These are phyloP conservation scores for Prochilodus magdalenae DNA, from an alignment of 2,113 vertebrate genomes.

Conservation along the genomic window DNA sequence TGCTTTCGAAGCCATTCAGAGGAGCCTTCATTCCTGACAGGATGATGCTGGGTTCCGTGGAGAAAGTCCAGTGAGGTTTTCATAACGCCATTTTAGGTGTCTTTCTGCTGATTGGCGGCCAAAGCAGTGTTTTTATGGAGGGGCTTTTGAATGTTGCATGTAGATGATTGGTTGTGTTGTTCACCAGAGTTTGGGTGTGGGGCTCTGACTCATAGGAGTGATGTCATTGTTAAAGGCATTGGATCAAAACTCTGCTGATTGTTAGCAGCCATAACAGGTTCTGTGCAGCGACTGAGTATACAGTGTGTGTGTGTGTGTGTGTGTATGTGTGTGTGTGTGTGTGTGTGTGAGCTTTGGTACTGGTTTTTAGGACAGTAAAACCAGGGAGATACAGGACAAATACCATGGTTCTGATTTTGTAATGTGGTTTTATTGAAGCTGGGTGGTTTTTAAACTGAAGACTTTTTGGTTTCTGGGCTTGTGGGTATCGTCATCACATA, in stretches of 20 bases:
- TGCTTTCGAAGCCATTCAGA: background rate
- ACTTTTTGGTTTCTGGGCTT: no score
- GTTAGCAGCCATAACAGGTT: conserved; percentile 58
- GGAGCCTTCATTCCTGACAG: background rate
- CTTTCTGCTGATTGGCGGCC: background rate
- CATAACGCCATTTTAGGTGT: background rate
- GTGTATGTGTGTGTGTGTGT: conserved; percentile 10
- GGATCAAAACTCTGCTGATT: conserved; percentile 64
- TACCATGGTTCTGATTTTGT: no score
- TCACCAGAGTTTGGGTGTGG: conserved; percentile 47
- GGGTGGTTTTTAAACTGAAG: no score
- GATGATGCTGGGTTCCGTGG: no score
- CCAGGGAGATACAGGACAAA: background rate
- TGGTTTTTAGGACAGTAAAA: no score
- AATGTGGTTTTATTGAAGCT: no score
- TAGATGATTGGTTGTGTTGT: conserved; percentile 18
- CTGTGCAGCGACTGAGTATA: conserved; percentile 10
- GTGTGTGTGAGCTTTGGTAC: background rate
- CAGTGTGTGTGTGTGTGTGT: conserved; percentile 35
- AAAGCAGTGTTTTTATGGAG: conserved; percentile 14
- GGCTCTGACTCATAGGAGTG: conserved; percentile 62
- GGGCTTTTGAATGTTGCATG: background rate
- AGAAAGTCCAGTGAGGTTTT: background rate
- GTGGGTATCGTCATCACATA: no score
- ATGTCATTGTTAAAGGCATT: conserved; percentile 67